A percentile compares a stretch with the other conserved stretches of the same genome.
Conservation (phyloP, 1,140 invertebrate species). For the Aleiodes sp. region DNA sequence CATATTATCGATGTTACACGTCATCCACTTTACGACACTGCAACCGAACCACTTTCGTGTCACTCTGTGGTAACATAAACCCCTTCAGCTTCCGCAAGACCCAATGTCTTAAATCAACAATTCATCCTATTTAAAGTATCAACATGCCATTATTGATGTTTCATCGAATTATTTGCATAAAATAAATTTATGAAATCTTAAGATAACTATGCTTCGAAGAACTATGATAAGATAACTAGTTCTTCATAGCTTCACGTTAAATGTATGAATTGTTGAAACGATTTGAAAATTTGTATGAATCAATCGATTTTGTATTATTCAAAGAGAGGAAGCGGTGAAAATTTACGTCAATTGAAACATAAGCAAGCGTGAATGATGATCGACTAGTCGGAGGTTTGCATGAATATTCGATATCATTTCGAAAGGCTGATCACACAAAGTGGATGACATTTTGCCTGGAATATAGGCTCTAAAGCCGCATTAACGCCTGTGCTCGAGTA, state of each 20-base stretch:
- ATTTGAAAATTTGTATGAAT: no score
- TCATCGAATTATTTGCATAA: neutral
- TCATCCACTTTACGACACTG: neutral
- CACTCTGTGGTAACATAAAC: neutral
- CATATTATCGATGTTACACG: neutral
- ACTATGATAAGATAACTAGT: no score
- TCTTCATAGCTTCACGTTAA: no score
- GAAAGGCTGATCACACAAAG: conserved; percentile 30
- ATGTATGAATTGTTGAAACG: no score
- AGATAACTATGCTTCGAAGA: no score
- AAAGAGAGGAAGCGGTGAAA: no score
- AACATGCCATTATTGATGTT: conserved; percentile 5
- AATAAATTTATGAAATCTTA: neutral
- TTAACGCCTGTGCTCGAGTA: conserved; percentile 34
- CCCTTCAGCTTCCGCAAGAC: neutral
- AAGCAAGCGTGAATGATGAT: conserved; percentile 20
- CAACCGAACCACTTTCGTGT: neutral
- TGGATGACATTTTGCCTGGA: conserved; percentile 33
- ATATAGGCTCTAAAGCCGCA: conserved; percentile 29
- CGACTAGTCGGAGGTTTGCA: conserved; percentile 34
- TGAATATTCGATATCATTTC: conserved; percentile 35
- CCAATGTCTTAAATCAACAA: neutral
- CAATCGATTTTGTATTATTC: no score
- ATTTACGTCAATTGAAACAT: neutral
- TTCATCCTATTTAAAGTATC: neutral